A percentile compares a stretch with the other conserved stretches of the same genome.
These are phyloP conservation scores for Poeciliopsis gracilis DNA, from an alignment of 2,797 vertebrate genomes.

Conservation along the genomic window DNA sequence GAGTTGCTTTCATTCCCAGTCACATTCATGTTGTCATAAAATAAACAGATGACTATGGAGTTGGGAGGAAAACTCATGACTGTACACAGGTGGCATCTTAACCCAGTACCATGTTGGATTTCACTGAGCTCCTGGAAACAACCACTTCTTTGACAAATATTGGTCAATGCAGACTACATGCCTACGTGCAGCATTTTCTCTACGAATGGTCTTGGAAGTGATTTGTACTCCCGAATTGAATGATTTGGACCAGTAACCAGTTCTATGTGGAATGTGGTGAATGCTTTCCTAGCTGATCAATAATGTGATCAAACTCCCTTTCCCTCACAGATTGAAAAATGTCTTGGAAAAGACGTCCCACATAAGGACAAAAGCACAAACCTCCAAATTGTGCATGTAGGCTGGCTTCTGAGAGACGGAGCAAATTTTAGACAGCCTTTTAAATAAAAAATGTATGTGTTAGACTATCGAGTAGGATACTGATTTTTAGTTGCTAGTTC, in stretches of 20 bases:
- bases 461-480: not conserved
- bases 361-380: not conserved
- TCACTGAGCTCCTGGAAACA: not conserved
- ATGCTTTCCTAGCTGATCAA: not conserved
- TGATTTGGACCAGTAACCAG: not conserved
- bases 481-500: not conserved
- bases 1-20: not conserved
- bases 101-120: not conserved
- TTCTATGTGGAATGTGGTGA: not conserved
- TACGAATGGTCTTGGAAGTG: not conserved
- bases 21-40: not conserved
- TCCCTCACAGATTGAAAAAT: not conserved
- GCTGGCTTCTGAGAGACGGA: not conserved
- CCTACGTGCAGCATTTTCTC: not conserved
- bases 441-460: not conserved
- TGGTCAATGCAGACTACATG: not conserved
- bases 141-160: not conserved
- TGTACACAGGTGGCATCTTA: not conserved
- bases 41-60: not conserved
- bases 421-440: not conserved
- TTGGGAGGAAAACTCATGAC: not conserved
- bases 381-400: not conserved
- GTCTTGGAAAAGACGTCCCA: not conserved
- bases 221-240: not conserved
- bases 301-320: not conserved